Percentiles rank a stretch among this genome's conserved stretches.
phyloP scores from a whole-genome alignment of 2,113 vertebrate species.

The Engystomops pustulosus region DNA sequence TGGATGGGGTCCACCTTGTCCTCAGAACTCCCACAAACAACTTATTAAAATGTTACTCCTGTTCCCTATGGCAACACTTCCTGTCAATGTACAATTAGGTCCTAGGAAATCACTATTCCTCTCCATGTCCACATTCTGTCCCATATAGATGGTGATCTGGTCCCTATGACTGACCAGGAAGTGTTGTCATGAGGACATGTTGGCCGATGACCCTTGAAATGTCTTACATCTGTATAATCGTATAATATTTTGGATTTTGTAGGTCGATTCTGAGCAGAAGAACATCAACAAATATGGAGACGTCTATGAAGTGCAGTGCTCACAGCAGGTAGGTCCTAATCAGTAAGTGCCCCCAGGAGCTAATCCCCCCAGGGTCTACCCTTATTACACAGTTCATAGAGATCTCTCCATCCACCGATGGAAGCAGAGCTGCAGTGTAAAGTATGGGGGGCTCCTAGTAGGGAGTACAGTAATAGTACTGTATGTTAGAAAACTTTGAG shows the following conservation, averaged over 20 bases:
- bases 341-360: not conserved
- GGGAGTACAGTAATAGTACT: too few relatives aligned
- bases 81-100: not conserved
- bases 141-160: not conserved
- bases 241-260: conserved; percentile 13
- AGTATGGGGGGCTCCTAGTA: too few relatives aligned
- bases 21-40: too few relatives aligned
- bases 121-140: not conserved
- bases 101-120: not conserved
- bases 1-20: not conserved
- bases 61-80: conserved; percentile 9
- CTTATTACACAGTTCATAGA: too few relatives aligned
- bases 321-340: conserved; percentile 70
- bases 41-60: not conserved
- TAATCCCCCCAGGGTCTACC: not conserved
- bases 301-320: conserved; percentile 61
- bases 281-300: conserved; percentile 52
- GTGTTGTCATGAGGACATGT: not conserved
- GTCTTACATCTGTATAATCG: not conserved
- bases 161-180: not conserved
- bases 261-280: conserved; percentile 72
- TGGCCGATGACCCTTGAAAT: not conserved
- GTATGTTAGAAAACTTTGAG: too few relatives aligned
- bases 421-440: too few relatives aligned
- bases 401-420: too few relatives aligned